Percentiles rank a stretch among this genome's conserved stretches.
Evolutionary conservation across 2,113 vertebrate species (phyloP).

Genomic region (Tursiops truncatus): DNA sequence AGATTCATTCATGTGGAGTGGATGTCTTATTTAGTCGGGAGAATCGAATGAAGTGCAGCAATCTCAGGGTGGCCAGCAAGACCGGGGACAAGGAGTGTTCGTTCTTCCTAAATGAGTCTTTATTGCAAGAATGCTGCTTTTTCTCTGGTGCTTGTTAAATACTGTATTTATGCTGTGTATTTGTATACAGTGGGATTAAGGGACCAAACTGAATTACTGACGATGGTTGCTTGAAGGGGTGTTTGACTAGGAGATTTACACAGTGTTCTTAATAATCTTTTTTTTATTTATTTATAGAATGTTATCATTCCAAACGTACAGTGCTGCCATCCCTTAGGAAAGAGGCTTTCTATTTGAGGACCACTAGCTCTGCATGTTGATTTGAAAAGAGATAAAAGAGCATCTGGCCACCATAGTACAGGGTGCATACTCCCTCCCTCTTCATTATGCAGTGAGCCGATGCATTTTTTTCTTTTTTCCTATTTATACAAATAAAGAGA

Average conservation of each 20-base stretch:
- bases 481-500: constrained; percentile 81
- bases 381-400: constrained; percentile 82
- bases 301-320: constrained; percentile 79
- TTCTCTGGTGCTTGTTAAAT: constrained; percentile 75
- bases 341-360: constrained; percentile 82
- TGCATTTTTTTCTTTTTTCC: constrained; percentile 77
- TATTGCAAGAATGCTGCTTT: constrained; percentile 41
- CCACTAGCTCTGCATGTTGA: constrained; percentile 80
- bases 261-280: constrained; percentile 82
- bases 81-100: background rate
- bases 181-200: constrained; percentile 75
- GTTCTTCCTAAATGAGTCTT: constrained; percentile 74
- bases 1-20: constrained; percentile 27
- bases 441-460: constrained; percentile 76
- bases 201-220: constrained; percentile 69
- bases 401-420: constrained; percentile 75
- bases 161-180: constrained; percentile 72
- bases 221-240: constrained; percentile 78
- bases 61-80: constrained; percentile 29
- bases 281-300: constrained; percentile 81
- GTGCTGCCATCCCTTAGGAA: constrained; percentile 81
- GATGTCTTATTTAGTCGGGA: constrained; percentile 19
- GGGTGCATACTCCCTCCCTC: constrained; percentile 69
- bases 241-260: constrained; percentile 80
- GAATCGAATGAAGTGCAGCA: constrained; percentile 58